Percentiles rank a stretch among this genome's conserved stretches.
Conservation (phyloP, 35 echinoderm and acorn worm species). For the Strongylocentrotus purpuratus region DNA sequence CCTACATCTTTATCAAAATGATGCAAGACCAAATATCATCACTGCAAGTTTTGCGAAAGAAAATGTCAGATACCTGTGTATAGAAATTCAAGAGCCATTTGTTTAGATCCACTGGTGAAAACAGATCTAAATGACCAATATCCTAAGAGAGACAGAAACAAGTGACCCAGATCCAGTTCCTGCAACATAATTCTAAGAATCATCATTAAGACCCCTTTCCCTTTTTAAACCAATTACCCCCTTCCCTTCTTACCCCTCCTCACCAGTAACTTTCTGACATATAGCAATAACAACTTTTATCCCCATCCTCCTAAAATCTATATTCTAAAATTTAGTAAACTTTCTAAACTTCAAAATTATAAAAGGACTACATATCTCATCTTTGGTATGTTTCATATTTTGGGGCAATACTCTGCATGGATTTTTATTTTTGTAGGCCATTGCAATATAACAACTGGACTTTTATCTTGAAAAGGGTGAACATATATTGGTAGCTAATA, state of each 20-base stretch:
- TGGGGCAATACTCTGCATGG: too few relatives aligned
- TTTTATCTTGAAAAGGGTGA: background rate
- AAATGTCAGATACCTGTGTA: too few relatives aligned
- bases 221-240: background rate
- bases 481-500: background rate
- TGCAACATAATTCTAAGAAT: background rate
- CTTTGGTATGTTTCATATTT: background rate
- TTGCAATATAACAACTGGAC: background rate
- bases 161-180: background rate
- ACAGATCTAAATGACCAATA: constrained; percentile 12
- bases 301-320: background rate
- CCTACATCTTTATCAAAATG: too few relatives aligned
- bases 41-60: too few relatives aligned
- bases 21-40: too few relatives aligned
- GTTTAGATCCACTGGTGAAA: background rate
- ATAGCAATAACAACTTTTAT: background rate
- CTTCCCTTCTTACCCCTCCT: background rate
- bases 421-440: background rate
- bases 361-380: too few relatives aligned
- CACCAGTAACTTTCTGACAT: background rate
- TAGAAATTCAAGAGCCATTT: too few relatives aligned
- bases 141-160: background rate
- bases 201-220: background rate
- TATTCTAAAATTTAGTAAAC: background rate
- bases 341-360: too few relatives aligned